Conservation (phyloP, 2,888 invertebrate species). For the Argyresthia albistria region DNA sequence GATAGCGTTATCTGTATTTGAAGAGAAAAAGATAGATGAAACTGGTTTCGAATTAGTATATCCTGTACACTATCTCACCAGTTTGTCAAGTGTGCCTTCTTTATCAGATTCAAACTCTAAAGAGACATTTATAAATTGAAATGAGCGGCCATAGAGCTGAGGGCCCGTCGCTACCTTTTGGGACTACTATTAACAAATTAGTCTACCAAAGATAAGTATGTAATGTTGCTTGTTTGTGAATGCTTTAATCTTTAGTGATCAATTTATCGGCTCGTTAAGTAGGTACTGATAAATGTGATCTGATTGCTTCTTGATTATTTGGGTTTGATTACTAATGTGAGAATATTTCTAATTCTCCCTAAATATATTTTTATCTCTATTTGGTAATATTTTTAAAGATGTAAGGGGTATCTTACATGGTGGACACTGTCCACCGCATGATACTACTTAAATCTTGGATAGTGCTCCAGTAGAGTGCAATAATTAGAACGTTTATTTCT, state of each 20-base stretch:
- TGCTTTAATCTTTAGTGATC: slow-evolving; percentile 52
- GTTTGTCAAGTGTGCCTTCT: slow-evolving; percentile 43
- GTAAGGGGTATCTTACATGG: no score
- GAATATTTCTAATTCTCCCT: slow-evolving; percentile 8
- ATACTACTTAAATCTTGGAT: no score
- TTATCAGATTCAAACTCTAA: slow-evolving; percentile 48
- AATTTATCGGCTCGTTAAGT: slow-evolving; percentile 62
- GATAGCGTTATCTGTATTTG: slow-evolving; percentile 40
- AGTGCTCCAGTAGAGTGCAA: no score
- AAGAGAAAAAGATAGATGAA: slow-evolving; percentile 35
- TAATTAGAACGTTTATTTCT: no score
- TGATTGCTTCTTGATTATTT: slow-evolving; percentile 54
- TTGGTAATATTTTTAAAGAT: no score
- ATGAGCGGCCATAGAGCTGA: slow-evolving; percentile 24
- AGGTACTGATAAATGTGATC: slow-evolving; percentile 43
- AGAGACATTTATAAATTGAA: slow-evolving; percentile 40
- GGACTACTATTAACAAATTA: slow-evolving; percentile 52
- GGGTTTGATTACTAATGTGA: slow-evolving; percentile 44
- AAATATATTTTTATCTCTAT: not conserved
- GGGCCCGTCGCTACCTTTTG: slow-evolving; percentile 47
- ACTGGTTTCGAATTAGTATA: slow-evolving; percentile 50
- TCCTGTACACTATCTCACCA: slow-evolving; percentile 41
- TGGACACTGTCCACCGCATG: no score
- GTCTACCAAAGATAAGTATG: slow-evolving; percentile 51
- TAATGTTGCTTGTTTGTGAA: slow-evolving; percentile 53